Evolutionary conservation across 2,797 vertebrate species (phyloP).

Genomic region (Miichthys miiuy): DNA sequence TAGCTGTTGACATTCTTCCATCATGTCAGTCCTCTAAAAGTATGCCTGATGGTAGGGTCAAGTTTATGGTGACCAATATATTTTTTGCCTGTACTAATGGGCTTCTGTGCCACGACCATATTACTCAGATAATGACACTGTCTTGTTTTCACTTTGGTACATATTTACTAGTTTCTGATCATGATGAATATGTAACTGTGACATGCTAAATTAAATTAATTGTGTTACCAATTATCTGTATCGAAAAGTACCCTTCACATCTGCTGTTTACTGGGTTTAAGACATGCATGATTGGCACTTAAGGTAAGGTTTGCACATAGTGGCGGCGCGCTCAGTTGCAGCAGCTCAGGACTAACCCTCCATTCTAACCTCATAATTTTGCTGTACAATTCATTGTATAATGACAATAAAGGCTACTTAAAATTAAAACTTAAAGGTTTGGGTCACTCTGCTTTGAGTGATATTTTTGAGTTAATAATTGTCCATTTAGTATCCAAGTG

Average conservation of each 20-base stretch:
- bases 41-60: background rate
- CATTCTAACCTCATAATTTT: slow-evolving; percentile 1
- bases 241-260: background rate
- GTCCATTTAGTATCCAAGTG: slow-evolving; percentile 1
- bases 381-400: background rate
- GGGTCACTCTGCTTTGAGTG: background rate
- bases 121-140: slow-evolving; percentile 3
- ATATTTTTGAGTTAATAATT: background rate
- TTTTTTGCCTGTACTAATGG: background rate
- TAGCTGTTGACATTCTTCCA: background rate
- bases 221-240: slow-evolving; percentile 12
- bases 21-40: background rate
- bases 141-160: background rate
- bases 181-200: slow-evolving; percentile 18
- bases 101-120: slow-evolving; percentile 6
- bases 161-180: slow-evolving; percentile 15
- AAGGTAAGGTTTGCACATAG: background rate
- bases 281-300: slow-evolving; percentile 1
- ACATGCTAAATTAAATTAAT: slow-evolving; percentile 9
- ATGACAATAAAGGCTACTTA: background rate
- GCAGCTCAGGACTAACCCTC: background rate
- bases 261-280: background rate
- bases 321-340: background rate
- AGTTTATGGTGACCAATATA: slow-evolving; percentile 5
- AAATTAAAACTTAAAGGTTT: background rate